A percentile compares a stretch with the other conserved stretches of the same genome.
Evolutionary conservation across 2,113 vertebrate species (phyloP).

Genomic region (Echinops telfairi): DNA sequence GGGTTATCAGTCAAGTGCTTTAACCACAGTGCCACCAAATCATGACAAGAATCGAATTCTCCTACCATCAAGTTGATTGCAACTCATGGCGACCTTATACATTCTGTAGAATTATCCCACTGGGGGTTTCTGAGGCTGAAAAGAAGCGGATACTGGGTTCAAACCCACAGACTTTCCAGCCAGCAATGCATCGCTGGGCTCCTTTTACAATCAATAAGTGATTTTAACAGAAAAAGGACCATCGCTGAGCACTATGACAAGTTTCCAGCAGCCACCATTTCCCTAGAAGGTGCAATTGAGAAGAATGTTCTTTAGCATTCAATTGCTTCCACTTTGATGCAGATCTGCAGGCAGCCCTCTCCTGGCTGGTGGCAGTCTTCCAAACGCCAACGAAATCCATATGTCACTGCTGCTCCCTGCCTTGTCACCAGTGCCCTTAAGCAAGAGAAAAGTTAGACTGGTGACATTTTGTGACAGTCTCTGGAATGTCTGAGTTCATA

Average conservation of each 20-base stretch:
- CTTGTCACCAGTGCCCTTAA: constrained; percentile 18
- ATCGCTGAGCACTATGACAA: not conserved
- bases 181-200: not conserved
- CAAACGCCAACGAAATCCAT: constrained; percentile 52
- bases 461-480: constrained; percentile 53
- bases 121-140: no score
- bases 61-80: no score
- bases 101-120: no score
- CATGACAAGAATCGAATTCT: no score
- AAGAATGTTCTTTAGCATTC: constrained; percentile 31
- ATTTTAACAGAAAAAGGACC: not conserved
- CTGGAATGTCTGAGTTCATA: constrained; percentile 38
- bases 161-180: no score
- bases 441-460: constrained; percentile 52
- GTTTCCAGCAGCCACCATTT: constrained; percentile 16
- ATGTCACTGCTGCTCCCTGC: constrained; percentile 20
- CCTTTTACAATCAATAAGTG: not conserved
- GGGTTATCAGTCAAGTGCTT: no score
- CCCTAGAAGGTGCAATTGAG: constrained; percentile 8
- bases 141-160: no score
- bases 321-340: constrained; percentile 25
- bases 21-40: no score
- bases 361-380: constrained; percentile 43
- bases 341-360: constrained; percentile 10
- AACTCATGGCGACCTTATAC: no score